Evolutionary conservation across 1,140 invertebrate genomes (phyloP).

Genomic region (Phthorimaea operculella): DNA sequence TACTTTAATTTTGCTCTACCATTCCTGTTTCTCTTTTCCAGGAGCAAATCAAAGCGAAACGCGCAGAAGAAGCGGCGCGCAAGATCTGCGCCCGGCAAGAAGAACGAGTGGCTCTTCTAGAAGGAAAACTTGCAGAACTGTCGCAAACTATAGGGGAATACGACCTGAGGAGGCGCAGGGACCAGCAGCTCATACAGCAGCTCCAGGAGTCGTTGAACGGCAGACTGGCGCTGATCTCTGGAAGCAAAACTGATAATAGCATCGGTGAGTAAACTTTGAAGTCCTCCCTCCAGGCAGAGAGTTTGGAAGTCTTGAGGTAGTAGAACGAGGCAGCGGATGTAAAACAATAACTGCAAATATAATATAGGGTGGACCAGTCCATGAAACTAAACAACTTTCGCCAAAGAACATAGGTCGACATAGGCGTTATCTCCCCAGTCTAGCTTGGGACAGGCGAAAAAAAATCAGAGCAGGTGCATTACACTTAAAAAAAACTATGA

Average conservation of each 20-base stretch:
- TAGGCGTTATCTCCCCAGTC: too few relatives aligned
- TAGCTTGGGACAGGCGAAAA: too few relatives aligned
- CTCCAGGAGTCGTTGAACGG: conserved; percentile 71
- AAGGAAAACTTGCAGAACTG: conserved; percentile 82
- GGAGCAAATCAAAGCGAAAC: conserved; percentile 74
- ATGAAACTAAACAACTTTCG: too few relatives aligned
- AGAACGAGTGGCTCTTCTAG: conserved; percentile 80
- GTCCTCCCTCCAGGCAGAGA: too few relatives aligned
- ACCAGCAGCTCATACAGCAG: conserved; percentile 80
- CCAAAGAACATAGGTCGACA: too few relatives aligned
- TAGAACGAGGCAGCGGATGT: too few relatives aligned
- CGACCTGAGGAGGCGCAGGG: conserved; percentile 77
- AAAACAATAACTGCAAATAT: too few relatives aligned
- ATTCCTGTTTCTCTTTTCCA: conserved; percentile 34
- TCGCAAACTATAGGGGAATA: conserved; percentile 83
- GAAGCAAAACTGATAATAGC: conserved; percentile 9
- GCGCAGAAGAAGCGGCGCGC: conserved; percentile 76
- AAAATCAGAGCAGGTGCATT: too few relatives aligned
- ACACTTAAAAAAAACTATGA: too few relatives aligned
- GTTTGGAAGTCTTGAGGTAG: too few relatives aligned
- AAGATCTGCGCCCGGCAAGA: conserved; percentile 76
- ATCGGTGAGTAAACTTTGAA: conserved; percentile 20
- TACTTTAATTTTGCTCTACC: too few relatives aligned
- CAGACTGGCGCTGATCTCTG: conserved; percentile 32
- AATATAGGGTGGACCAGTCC: too few relatives aligned